These are phyloP conservation scores for Ptychochromis oligacanthus DNA, from an alignment of 2,113 vertebrate genomes.

Conservation along the genomic window DNA sequence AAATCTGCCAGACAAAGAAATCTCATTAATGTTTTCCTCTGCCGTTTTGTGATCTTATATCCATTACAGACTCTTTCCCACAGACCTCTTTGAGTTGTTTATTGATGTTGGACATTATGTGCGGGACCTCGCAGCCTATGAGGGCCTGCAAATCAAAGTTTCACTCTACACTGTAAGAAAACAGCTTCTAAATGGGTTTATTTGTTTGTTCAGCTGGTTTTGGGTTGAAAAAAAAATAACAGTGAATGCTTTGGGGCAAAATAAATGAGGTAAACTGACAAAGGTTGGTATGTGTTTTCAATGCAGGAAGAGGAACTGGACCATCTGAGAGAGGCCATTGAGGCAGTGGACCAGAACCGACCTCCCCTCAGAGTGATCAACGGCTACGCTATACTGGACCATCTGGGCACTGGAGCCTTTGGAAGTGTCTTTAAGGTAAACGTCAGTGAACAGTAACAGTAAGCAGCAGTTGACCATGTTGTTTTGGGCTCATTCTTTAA, in stretches of 20 bases:
- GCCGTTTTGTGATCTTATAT: constrained; percentile 34
- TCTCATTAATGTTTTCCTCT: background rate
- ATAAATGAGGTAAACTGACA: background rate
- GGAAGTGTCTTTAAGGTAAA: constrained; percentile 90
- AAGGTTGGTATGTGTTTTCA: background rate
- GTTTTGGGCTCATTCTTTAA: background rate
- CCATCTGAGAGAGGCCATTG: constrained; percentile 84
- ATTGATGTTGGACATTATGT: constrained; percentile 92
- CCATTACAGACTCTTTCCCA: constrained; percentile 84
- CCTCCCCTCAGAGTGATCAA: constrained; percentile 85
- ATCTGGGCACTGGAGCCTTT: constrained; percentile 90
- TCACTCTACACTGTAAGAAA: constrained; percentile 83
- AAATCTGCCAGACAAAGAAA: background rate
- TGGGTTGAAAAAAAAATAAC: background rate
- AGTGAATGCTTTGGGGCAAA: background rate
- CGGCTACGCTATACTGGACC: constrained; percentile 87
- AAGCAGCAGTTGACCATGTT: background rate
- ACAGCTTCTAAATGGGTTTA: constrained; percentile 1
- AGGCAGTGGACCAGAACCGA: constrained; percentile 87
- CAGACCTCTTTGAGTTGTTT: constrained; percentile 90
- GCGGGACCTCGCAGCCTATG: constrained; percentile 86
- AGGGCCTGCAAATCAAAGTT: constrained; percentile 83
- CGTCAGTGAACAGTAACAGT: background rate
- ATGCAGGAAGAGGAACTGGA: constrained; percentile 84
- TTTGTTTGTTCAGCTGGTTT: constrained; percentile 3